Evolutionary conservation across 2,797 vertebrate species (phyloP), one percentile per base, ranked within the genome.

Genomic region (Hippoglossus hippoglossus): DNA sequence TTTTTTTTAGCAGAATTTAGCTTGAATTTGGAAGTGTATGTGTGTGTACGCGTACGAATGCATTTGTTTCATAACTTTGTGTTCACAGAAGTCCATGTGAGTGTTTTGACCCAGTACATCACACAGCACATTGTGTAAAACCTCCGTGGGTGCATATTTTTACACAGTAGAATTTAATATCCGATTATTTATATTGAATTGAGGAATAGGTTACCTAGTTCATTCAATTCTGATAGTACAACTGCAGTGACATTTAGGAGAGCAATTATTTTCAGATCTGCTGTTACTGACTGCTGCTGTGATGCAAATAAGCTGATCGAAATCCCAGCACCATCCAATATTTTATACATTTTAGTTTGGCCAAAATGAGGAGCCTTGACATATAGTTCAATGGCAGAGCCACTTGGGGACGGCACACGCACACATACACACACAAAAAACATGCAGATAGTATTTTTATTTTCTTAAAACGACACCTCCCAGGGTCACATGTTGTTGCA

Each of bases 251-350:
- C 86, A 91, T 91, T 91, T 87, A 75, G 53, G 49, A 6, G 71
- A 75, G 82, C 77, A 82, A 86, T 92, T 87, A 85, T 87, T 90
- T 87, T 80, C 79, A 79, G 65, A 87, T 79, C 73, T 76, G 57
- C 65, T 50, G 67, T 78, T 69, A 61, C 61, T 9, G 2, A 34
- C 75, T 9, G 53, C 10, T 62, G 55, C 81, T 74, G 67, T 1
- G 47, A 87, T 87, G 81, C 80, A 86, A 87, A 87, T 79, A 64
- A 75, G 66, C n/a, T 36, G 79, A 87, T 81, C 24, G 19, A 78
- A 82, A 80, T 73, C 75, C 56, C 46, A 58, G 19, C 55, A 3
- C 56, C 28, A 58, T 62, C 79, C 65, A 22, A 68, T 46, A 73
- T 84, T 80, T 77, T 61, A 36, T 36, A 77, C 83, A 73, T 81